phyloP scores from a whole-genome alignment of 2,113 vertebrate genomes.

The Equus przewalskii region DNA sequence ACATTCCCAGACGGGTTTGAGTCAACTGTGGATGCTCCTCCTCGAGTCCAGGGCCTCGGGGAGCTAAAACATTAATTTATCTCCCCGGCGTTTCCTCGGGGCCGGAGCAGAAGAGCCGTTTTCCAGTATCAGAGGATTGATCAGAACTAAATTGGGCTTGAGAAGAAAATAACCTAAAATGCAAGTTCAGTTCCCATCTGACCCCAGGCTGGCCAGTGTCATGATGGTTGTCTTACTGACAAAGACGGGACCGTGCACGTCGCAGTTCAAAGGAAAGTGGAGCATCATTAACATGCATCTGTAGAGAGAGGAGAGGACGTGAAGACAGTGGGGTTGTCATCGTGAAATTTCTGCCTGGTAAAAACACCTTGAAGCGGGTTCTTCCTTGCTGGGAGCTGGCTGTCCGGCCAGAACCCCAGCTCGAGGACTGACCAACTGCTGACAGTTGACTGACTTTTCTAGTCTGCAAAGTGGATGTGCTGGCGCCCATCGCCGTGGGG shows the following conservation, averaged over 20 bases:
- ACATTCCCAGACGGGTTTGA: fast-evolving
- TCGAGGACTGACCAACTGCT: fast-evolving
- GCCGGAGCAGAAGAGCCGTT: background rate
- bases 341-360: background rate
- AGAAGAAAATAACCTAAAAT: background rate
- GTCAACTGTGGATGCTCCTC: no score
- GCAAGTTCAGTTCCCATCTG: no score
- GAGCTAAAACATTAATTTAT: background rate
- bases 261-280: background rate
- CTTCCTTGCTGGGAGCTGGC: background rate
- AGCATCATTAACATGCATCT: fast-evolving
- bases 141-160: background rate
- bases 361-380: no score
- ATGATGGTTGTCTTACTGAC: fast-evolving
- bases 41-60: no score
- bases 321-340: fast-evolving
- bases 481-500: fast-evolving
- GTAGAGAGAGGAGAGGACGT: no score
- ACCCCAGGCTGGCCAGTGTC: fast-evolving
- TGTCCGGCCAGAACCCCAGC: background rate
- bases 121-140: fast-evolving
- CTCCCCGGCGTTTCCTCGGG: background rate
- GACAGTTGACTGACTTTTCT: no score
- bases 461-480: background rate
- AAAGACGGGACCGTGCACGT: fast-evolving